A percentile compares a stretch with the other conserved stretches of the same genome.
phyloP scores from a whole-genome alignment of 1,140 invertebrate genomes.

The Hyposmocoma kahamanoa region DNA sequence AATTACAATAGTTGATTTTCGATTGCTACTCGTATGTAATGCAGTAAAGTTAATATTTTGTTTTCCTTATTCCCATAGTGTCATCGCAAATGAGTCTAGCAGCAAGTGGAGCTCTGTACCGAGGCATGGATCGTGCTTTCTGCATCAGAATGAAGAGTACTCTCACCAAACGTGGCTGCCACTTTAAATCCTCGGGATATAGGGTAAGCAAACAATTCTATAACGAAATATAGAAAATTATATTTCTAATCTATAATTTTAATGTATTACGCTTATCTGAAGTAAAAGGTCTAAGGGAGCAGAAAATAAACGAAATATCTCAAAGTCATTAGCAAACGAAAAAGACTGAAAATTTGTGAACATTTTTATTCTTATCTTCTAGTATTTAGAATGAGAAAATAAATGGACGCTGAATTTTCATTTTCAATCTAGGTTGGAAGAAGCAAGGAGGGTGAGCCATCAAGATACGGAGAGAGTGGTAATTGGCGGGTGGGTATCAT shows the following conservation, averaged over 20 bases:
- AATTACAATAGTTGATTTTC: too few relatives aligned
- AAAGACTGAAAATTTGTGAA: slow-evolving; percentile 52
- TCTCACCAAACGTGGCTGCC: slow-evolving; percentile 96
- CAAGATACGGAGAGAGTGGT: slow-evolving; percentile 53
- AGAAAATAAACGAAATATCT: too few relatives aligned
- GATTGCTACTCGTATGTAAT: too few relatives aligned
- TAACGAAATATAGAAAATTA: too few relatives aligned
- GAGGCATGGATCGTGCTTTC: slow-evolving; percentile 93
- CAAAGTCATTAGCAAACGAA: not conserved
- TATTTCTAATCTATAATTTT: too few relatives aligned
- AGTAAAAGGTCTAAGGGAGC: too few relatives aligned
- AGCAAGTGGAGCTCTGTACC: slow-evolving; percentile 81
- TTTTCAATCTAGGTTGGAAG: slow-evolving; percentile 70
- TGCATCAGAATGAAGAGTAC: slow-evolving; percentile 99
- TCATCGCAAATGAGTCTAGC: slow-evolving; percentile 90
- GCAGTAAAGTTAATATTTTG: too few relatives aligned
- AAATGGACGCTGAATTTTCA: slow-evolving; percentile 67
- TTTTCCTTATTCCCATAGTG: slow-evolving; percentile 76
- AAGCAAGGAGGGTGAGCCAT: slow-evolving; percentile 46
- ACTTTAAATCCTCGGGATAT: slow-evolving; percentile 98
- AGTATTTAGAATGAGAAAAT: slow-evolving; percentile 45
- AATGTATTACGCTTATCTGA: too few relatives aligned
- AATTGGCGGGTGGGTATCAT: slow-evolving; percentile 68
- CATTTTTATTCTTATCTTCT: slow-evolving; percentile 54
- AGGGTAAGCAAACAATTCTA: slow-evolving; percentile 86